Percentiles rank a stretch among this genome's conserved stretches.
These are phyloP conservation scores for Sebastes fasciatus DNA, from an alignment of 2,113 vertebrate genomes.

Conservation along the genomic window DNA sequence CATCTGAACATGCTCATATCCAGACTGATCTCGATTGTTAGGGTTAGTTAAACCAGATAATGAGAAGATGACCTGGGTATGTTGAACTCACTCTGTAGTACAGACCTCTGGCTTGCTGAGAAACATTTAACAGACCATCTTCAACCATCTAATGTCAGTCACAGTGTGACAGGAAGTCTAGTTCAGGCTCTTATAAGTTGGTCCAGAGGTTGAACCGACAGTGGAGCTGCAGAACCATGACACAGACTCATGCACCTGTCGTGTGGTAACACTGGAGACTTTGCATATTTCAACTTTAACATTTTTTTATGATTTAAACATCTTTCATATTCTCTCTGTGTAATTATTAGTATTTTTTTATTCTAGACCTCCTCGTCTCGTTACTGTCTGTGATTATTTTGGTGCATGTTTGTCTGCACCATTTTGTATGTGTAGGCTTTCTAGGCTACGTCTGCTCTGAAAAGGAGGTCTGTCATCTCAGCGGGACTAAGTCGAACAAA, in stretches of 20 bases:
- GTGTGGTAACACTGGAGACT: neutral
- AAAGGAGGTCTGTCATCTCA: slow-evolving; percentile 9
- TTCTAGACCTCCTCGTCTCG: neutral
- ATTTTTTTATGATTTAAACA: neutral
- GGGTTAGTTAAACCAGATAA: no score
- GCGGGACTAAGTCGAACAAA: slow-evolving; percentile 6
- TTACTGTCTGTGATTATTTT: slow-evolving; percentile 3
- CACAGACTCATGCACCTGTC: neutral
- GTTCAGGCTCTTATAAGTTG: neutral
- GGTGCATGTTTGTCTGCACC: neutral
- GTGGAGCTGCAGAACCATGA: neutral
- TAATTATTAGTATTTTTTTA: no score
- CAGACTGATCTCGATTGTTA: no score
- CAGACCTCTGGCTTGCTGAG: no score
- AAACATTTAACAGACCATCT: neutral
- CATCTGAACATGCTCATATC: no score
- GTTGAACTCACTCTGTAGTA: no score
- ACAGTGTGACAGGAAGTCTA: neutral
- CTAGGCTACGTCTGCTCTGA: neutral
- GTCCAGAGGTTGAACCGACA: neutral
- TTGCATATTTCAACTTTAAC: neutral
- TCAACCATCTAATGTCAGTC: neutral
- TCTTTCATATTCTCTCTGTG: neutral
- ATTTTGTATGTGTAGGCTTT: slow-evolving; percentile 11
- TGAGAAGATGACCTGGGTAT: no score